These are phyloP conservation scores for Zaprionus africanus DNA, from an alignment of 1,140 invertebrate genomes.

Conservation along the genomic window DNA sequence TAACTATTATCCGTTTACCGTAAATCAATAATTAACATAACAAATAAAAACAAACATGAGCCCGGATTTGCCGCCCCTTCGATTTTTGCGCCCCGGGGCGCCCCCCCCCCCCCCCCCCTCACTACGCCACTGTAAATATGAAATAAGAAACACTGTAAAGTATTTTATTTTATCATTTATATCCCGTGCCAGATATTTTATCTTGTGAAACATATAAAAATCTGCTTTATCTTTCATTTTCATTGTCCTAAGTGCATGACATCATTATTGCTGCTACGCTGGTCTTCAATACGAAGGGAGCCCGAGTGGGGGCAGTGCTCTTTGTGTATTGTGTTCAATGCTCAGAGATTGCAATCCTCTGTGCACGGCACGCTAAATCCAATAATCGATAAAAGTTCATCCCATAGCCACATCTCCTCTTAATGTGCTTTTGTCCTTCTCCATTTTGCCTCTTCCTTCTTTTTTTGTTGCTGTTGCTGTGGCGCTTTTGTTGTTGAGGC, in stretches of 20 bases:
- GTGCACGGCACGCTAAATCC: slow-evolving; percentile 46
- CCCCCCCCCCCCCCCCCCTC: too few relatives aligned
- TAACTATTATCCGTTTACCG: too few relatives aligned
- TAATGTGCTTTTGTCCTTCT: slow-evolving; percentile 10
- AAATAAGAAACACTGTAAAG: too few relatives aligned
- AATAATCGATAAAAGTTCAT: slow-evolving; percentile 75
- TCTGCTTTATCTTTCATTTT: background rate
- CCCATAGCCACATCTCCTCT: slow-evolving; percentile 30
- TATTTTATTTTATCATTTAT: background rate
- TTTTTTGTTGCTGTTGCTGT: slow-evolving; percentile 16
- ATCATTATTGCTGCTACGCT: slow-evolving; percentile 32
- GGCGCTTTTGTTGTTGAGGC: slow-evolving; percentile 73
- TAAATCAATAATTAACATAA: too few relatives aligned
- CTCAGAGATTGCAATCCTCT: slow-evolving; percentile 9
- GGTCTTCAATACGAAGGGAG: background rate
- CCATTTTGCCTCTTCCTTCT: background rate
- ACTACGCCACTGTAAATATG: too few relatives aligned
- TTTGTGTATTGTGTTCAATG: slow-evolving; percentile 35
- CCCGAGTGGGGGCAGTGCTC: background rate
- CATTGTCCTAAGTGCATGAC: slow-evolving; percentile 30
- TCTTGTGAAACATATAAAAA: background rate
- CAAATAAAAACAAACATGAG: too few relatives aligned
- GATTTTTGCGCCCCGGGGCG: too few relatives aligned
- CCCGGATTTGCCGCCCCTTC: too few relatives aligned
- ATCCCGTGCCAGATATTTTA: background rate